Conservation (phyloP, 1,140 invertebrate species). For the Megalopta genalis region DNA sequence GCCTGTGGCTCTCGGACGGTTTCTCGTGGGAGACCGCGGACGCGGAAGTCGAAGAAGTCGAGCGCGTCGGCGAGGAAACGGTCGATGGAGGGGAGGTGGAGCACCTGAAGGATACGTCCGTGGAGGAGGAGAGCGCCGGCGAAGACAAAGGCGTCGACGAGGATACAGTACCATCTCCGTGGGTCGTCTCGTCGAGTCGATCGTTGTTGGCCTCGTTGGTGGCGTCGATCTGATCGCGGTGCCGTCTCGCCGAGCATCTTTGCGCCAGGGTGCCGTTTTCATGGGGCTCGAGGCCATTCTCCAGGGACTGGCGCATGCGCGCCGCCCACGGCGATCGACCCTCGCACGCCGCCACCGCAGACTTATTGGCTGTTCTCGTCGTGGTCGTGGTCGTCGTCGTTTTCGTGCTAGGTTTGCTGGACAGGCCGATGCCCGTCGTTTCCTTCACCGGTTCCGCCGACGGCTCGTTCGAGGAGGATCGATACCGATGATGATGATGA, state of each 20-base stretch:
- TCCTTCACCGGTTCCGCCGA: not conserved
- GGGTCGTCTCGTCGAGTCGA: not conserved
- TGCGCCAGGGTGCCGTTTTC: conserved; percentile 51
- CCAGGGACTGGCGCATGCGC: conserved; percentile 73
- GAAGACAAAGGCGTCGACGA: conserved; percentile 50
- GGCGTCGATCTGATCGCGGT: not conserved
- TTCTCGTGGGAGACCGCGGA: conserved; percentile 1
- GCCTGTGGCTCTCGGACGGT: not conserved
- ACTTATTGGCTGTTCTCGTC: conserved; percentile 48
- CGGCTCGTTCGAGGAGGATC: not conserved
- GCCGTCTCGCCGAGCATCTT: conserved; percentile 45
- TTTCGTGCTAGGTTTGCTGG: not conserved
- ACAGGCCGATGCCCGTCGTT: not conserved
- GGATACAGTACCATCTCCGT: conserved; percentile 13
- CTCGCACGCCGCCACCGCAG: conserved; percentile 56
- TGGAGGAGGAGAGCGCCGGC: conserved; percentile 36
- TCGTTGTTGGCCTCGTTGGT: not conserved
- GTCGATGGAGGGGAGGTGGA: conserved; percentile 45
- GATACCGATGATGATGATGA: not conserved
- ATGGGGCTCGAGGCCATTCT: conserved; percentile 59
- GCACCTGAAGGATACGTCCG: conserved; percentile 33
- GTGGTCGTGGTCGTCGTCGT: conserved; percentile 20
- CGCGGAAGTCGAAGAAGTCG: conserved; percentile 35
- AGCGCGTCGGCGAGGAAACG: conserved; percentile 44
- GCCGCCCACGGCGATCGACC: conserved; percentile 68